Base-by-base conservation (phyloP, 2,113 vertebrate species). In the Pyxicephalus adspersus region DNA sequence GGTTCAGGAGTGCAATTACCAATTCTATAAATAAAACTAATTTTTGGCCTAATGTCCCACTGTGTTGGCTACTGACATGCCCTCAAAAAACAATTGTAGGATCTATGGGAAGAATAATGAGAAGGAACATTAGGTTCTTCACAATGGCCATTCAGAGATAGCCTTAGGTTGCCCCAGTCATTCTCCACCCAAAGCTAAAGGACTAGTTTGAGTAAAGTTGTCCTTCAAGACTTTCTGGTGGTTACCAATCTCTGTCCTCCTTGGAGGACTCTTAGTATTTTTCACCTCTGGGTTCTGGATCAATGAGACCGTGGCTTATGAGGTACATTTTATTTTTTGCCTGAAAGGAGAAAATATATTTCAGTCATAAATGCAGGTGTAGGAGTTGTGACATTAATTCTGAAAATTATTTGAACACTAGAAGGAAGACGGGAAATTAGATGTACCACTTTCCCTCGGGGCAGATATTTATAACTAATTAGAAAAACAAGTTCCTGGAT, bases 401-500 rank as follows among this genome's bases (percentile, higher is more conserved):
- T 34, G 63, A 13, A 23, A 77, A 77, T 57, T 78, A 78, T 78
- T 78, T 58, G 26, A 55, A 16, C 19, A 68, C 64, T 45, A 25
- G 51, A 34, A 23, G 55, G 77, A 19, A 60, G 28, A 61, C n/a
- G 64, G 29, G 52, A 25, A 68, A 79, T 58, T 52, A 79, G 76
- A 67, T 60, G 76, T 34, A 51, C 29, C n/a, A 22, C 38, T 76
- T 64, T 79, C 64, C 64, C 76, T 67, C 52, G 77, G 77, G 77
- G 65, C 55, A 58, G 77, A 60, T 68, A 70, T 79, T 79, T 79
- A 79, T 79, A 58, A 28, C 65, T 79, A 79, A 79, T 79, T 79
- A 79, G 77, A 68, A 60, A 50, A 79, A 79, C 77, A 60, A 26
- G 77, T 26, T 70, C 64, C 76, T 77, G 76, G 76, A 77, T 77